Evolutionary conservation across 2,888 invertebrate species (phyloP).

Genomic region (Apoda limacodes): DNA sequence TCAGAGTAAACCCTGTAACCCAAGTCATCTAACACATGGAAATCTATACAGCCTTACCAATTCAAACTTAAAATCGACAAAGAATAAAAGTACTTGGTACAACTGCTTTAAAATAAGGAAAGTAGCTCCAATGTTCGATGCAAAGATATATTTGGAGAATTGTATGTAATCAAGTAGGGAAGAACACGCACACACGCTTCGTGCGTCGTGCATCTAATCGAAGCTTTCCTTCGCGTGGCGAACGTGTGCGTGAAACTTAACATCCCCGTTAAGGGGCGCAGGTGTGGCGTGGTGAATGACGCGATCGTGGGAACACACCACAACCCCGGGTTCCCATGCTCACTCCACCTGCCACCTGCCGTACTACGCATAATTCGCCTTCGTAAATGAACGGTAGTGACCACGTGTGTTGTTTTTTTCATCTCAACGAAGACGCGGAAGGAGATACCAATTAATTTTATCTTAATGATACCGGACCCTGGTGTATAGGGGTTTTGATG

Average conservation of each 20-base stretch:
- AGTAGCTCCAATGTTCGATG: too few species aligned
- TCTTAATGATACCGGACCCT: slow-evolving; percentile 40
- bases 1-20: slow-evolving; percentile 39
- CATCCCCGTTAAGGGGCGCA: slow-evolving; percentile 65
- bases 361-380: slow-evolving; percentile 69
- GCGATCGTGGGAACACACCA: slow-evolving; percentile 60
- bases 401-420: slow-evolving; percentile 64
- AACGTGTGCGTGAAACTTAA: slow-evolving; percentile 62
- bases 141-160: too few species aligned
- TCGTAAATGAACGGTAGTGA: slow-evolving; percentile 70
- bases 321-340: slow-evolving; percentile 62
- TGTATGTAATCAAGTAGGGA: too few species aligned
- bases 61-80: too few species aligned
- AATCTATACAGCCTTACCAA: too few species aligned
- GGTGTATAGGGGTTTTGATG: slow-evolving; percentile 26
- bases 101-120: background rate
- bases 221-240: slow-evolving; percentile 62
- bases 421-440: slow-evolving; percentile 50
- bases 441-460: slow-evolving; percentile 58
- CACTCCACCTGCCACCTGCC: slow-evolving; percentile 61
- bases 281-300: slow-evolving; percentile 63
- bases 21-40: too few species aligned
- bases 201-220: slow-evolving; percentile 43
- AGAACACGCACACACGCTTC: slow-evolving; percentile 27
- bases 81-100: too few species aligned